phyloP scores from a whole-genome alignment of 2,113 vertebrate species.

The Gasterosteus nipponicus region DNA sequence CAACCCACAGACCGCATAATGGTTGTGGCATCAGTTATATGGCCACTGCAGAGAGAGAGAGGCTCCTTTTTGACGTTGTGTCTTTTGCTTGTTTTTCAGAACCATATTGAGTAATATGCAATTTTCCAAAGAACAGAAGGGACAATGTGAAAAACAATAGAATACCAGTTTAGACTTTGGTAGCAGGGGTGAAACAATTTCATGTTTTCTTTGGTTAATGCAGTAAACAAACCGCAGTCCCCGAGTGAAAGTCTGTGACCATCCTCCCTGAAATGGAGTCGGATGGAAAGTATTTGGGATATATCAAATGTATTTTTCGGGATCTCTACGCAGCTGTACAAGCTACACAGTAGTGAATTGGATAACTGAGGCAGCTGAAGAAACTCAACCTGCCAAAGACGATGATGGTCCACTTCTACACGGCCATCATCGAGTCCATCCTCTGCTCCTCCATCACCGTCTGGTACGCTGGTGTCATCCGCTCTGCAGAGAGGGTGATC shows the following conservation, averaged over 20 bases:
- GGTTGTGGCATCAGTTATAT: conserved; percentile 64
- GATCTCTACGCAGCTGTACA: too few relatives aligned
- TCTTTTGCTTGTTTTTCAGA: not conserved
- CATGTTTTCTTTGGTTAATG: not conserved
- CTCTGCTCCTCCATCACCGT: too few relatives aligned
- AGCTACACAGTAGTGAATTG: not conserved
- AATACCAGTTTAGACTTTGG: not conserved
- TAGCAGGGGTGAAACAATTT: not conserved
- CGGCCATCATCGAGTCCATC: too few relatives aligned
- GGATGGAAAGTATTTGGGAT: not conserved
- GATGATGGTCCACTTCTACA: too few relatives aligned
- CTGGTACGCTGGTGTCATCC: too few relatives aligned
- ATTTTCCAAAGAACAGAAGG: not conserved
- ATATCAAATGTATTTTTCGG: too few relatives aligned
- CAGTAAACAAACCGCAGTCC: not conserved
- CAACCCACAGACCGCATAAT: conserved; percentile 72
- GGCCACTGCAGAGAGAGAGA: conserved; percentile 29
- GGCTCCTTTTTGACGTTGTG: not conserved
- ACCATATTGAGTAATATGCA: not conserved
- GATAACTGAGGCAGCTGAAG: too few relatives aligned
- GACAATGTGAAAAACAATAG: not conserved
- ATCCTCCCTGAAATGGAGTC: not conserved
- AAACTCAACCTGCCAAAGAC: too few relatives aligned
- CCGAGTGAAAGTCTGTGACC: not conserved
- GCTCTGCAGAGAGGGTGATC: too few relatives aligned